Evolutionary conservation across 1,140 invertebrate species (phyloP).

Genomic region (Magallana angulata): DNA sequence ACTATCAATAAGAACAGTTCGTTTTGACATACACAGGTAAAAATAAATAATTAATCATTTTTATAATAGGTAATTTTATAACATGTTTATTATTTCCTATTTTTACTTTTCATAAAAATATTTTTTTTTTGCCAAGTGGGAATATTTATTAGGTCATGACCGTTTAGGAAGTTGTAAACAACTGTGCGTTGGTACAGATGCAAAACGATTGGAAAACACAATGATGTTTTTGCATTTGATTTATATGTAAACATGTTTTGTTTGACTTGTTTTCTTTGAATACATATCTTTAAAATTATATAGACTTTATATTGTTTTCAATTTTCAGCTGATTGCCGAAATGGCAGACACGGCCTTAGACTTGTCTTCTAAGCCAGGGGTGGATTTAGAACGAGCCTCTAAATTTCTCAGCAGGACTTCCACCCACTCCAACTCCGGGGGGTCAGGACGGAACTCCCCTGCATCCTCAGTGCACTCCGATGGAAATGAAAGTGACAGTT

Average conservation of each 20-base stretch:
- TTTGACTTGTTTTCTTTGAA: not conserved
- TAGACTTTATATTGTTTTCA: not conserved
- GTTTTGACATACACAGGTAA: slow-evolving; percentile 31
- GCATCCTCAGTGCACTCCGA: slow-evolving; percentile 55
- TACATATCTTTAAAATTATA: not conserved
- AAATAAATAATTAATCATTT: slow-evolving; percentile 15
- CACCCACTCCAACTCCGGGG: slow-evolving; percentile 33
- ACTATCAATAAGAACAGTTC: slow-evolving; percentile 17
- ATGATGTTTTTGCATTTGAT: too few species aligned
- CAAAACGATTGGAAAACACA: too few species aligned
- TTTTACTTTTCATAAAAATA: not conserved
- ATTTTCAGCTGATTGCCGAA: slow-evolving; percentile 31
- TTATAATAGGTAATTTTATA: not conserved
- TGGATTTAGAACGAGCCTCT: slow-evolving; percentile 20
- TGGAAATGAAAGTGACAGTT: slow-evolving; percentile 61
- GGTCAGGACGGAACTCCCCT: slow-evolving; percentile 37
- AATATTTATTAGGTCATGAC: not conserved
- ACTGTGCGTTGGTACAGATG: too few species aligned
- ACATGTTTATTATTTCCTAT: not conserved
- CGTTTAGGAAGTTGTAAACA: too few species aligned
- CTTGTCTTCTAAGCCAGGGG: slow-evolving; percentile 63
- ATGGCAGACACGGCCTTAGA: slow-evolving; percentile 71
- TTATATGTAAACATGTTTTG: too few species aligned
- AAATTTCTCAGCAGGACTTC: slow-evolving; percentile 46
- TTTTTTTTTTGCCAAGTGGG: not conserved